Evolutionary conservation across 2,113 vertebrate genomes (phyloP).

Genomic region (Bos indicus): DNA sequence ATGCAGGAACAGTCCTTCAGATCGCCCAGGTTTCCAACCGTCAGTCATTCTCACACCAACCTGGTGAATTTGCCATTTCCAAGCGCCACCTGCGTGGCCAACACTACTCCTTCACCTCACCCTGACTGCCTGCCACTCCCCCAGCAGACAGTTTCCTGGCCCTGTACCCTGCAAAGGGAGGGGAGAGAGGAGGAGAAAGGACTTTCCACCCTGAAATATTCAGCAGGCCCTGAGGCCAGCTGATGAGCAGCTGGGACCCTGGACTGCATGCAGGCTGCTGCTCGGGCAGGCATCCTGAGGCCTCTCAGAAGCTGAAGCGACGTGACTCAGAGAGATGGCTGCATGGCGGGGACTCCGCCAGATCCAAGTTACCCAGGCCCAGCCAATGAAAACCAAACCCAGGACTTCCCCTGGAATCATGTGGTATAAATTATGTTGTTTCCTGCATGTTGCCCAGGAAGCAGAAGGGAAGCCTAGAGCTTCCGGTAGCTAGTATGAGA

Average conservation of each 20-base stretch:
- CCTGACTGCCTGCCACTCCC: background rate
- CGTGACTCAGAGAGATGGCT: background rate
- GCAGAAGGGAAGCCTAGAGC: background rate
- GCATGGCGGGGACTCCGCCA: background rate
- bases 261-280: background rate
- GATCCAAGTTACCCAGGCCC: background rate
- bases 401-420: background rate
- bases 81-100: background rate
- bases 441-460: background rate
- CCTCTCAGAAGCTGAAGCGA: background rate
- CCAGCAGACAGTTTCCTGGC: background rate
- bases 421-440: background rate
- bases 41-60: background rate
- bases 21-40: background rate
- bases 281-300: background rate
- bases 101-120: background rate
- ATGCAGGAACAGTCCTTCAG: background rate
- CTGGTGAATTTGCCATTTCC: background rate
- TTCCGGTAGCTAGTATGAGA: background rate
- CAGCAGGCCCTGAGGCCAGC: constrained; percentile 49
- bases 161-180: background rate
- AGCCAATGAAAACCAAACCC: background rate
- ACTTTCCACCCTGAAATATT: constrained; percentile 68
- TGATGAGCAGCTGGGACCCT: constrained; percentile 44
- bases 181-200: background rate